Base-by-base conservation (phyloP, 2,888 invertebrate species). In the Cistogaster globosa region DNA sequence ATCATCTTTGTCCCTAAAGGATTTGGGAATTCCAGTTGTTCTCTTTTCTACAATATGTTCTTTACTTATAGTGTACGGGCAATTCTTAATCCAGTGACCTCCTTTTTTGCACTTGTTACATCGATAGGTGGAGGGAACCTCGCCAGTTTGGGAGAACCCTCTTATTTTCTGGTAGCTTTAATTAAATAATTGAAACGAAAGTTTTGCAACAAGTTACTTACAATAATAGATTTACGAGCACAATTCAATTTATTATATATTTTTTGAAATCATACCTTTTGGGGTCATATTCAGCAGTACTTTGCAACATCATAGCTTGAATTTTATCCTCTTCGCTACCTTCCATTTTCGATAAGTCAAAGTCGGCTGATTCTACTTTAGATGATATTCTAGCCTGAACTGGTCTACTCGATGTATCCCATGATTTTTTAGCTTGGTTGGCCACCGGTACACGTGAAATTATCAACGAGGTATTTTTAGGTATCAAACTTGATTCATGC, bases 61-160 rank as follows among this genome's bases (percentile, higher is more conserved):
- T 48, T 91, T 90, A 93, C 92, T 93, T 63, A 88, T 84, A 67
- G 88, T 87, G 86, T 95, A 93, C 11, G 98, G 98, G 92, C 99
- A 99, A 92, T 98, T 97, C 92, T 97, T 97, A 88, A 98, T 98
- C 98, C 98, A 99, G 93, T 99, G 99, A 1, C 99, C 99, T 83
- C 96, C 95, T 92, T 98, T 96, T 89, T 97, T 96, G 93, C 99
- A 99, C 92, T 97, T 97, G 91, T 96, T 97, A 93, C 99, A 99
- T 67, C 96, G 94, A 93, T 99, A 99, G 90, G 95, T 96, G n/a
- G 96, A 93, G 75, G 98, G 98, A 26, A 98, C 97, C 88, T 96
- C 95, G 38, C 98, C 98, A 89, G 96, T 95, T 93, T 98, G 97
- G 92, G 96, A 96, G 71, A 97, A 96, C 81, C 97, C 97, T 90